phyloP scores from a whole-genome alignment of 2,113 vertebrate species.

The Paedocypris sp. region DNA sequence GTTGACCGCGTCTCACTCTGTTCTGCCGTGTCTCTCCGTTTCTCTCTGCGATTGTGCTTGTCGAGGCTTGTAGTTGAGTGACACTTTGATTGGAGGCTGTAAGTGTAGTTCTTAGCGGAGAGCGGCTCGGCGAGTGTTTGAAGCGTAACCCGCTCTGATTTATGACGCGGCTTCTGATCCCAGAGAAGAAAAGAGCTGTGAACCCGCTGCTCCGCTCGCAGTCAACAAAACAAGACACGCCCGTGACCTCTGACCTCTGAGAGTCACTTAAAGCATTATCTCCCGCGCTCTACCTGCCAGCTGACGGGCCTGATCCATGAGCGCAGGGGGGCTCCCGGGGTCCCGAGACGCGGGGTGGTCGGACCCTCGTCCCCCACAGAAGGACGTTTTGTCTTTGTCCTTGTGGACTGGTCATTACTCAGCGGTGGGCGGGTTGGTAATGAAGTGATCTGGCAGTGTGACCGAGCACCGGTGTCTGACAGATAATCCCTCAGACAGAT shows the following conservation, averaged over 20 bases:
- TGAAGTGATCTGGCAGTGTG: conserved; percentile 31
- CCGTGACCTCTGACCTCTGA: conserved; percentile 48
- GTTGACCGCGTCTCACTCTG: too few relatives aligned
- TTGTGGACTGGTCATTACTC: conserved; percentile 36
- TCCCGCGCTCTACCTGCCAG: conserved; percentile 61
- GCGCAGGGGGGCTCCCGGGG: conserved; percentile 55
- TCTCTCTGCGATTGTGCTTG: too few relatives aligned
- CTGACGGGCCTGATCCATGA: conserved; percentile 64
- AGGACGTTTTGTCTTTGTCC: conserved; percentile 58
- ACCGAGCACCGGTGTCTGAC: conserved; percentile 24
- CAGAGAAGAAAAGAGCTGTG: not conserved
- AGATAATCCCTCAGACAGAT: conserved; percentile 47
- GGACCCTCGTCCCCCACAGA: conserved; percentile 43
- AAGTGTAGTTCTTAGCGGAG: too few relatives aligned
- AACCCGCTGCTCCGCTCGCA: not conserved
- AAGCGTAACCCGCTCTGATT: too few relatives aligned
- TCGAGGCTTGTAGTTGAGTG: too few relatives aligned
- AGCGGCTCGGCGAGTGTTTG: too few relatives aligned
- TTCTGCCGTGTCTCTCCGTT: too few relatives aligned
- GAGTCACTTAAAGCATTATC: conserved; percentile 65
- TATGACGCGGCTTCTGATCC: too few relatives aligned
- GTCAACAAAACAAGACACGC: conserved; percentile 32
- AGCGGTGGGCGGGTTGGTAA: conserved; percentile 27
- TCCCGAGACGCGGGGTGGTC: conserved; percentile 40
- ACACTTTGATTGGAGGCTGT: too few relatives aligned